Percentiles rank a stretch among this genome's conserved stretches.
Conservation (phyloP, 2,888 invertebrate species). For the Drosophila mulleri region DNA sequence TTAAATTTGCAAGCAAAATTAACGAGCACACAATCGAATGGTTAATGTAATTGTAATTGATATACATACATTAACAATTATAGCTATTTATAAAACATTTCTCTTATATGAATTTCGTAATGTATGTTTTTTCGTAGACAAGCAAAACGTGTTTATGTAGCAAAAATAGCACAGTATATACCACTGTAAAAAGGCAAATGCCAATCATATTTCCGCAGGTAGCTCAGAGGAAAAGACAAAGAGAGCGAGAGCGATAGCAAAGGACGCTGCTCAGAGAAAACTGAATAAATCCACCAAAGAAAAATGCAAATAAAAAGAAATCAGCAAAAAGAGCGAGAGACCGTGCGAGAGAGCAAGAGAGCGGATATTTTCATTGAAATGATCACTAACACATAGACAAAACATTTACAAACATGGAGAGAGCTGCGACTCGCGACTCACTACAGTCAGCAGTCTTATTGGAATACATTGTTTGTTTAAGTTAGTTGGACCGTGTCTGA, state of each 20-base stretch:
- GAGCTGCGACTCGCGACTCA: not conserved
- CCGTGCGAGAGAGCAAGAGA: slow-evolving; percentile 9
- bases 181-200: slow-evolving; percentile 35
- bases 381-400: slow-evolving; percentile 19
- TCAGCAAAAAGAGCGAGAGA: not conserved
- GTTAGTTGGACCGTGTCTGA: slow-evolving; percentile 12
- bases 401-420: slow-evolving; percentile 7
- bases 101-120: not conserved
- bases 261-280: slow-evolving; percentile 19
- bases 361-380: slow-evolving; percentile 41
- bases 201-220: slow-evolving; percentile 18
- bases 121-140: not conserved
- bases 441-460: slow-evolving; percentile 30
- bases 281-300: slow-evolving; percentile 7
- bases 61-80: not conserved
- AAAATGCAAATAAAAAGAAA: slow-evolving; percentile 22
- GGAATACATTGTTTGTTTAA: slow-evolving; percentile 8
- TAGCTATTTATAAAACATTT: not conserved
- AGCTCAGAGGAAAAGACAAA: slow-evolving; percentile 6
- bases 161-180: not conserved
- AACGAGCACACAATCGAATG: not conserved
- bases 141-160: not conserved
- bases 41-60: not conserved
- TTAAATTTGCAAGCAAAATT: not conserved
- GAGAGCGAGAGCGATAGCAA: slow-evolving; percentile 11